Conservation (phyloP, 2,797 vertebrate genomes). For the Halcyon leucocephala region DNA sequence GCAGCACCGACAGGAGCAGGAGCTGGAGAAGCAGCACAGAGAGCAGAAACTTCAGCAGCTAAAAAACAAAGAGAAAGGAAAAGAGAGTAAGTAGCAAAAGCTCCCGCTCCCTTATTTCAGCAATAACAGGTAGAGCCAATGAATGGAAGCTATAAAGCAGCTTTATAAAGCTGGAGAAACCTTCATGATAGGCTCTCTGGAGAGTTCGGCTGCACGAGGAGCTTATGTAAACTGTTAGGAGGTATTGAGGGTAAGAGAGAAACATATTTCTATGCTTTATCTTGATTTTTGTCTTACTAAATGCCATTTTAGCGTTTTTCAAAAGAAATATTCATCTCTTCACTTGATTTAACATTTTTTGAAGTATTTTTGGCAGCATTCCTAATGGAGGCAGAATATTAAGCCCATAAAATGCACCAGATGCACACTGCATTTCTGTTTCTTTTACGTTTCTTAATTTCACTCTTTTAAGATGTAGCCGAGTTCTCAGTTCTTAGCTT, state of each 20-base stretch:
- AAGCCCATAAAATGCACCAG: neutral
- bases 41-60: conserved; percentile 95
- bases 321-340: neutral
- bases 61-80: conserved; percentile 97
- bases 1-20: conserved; percentile 92
- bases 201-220: neutral
- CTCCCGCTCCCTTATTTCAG: neutral
- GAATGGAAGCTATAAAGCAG: neutral
- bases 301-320: neutral
- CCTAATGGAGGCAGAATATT: conserved; percentile 34
- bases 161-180: neutral
- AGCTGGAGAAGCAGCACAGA: conserved; percentile 94
- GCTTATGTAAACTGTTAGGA: neutral
- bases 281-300: neutral
- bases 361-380: conserved; percentile 46
- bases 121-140: neutral
- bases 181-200: neutral
- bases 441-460: conserved; percentile 7
- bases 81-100: conserved; percentile 89
- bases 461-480: neutral
- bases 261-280: neutral
- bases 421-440: neutral
- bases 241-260: neutral
- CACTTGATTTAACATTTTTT: conserved; percentile 38
- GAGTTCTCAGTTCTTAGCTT: conserved; percentile 14